These are phyloP conservation scores for Melinopterus prodromus DNA, from an alignment of 2,888 invertebrate species.

Conservation along the genomic window DNA sequence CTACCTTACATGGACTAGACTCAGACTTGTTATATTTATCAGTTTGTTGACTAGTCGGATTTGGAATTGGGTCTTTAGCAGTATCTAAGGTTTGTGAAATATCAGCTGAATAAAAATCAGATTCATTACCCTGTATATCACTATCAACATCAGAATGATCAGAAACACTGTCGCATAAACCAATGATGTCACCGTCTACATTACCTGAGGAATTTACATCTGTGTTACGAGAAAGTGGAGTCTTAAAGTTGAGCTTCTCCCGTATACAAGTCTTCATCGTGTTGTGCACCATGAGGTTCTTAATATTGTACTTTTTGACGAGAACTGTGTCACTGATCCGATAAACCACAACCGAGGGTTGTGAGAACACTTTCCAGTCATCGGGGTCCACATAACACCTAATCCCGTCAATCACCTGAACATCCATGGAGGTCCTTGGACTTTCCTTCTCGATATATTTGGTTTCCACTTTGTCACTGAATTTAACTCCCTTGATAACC, in stretches of 20 bases:
- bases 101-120: neutral
- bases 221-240: neutral
- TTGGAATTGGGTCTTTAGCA: neutral
- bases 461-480: neutral
- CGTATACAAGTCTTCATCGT: conserved; percentile 31
- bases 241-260: conserved; percentile 23
- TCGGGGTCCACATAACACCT: conserved; percentile 31
- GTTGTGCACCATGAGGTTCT: conserved; percentile 24
- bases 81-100: neutral
- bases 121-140: neutral
- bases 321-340: neutral
- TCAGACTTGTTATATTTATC: neutral
- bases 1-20: neutral
- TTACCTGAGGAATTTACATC: conserved; percentile 19
- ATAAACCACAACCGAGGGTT: neutral
- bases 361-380: conserved; percentile 25
- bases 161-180: neutral
- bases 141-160: conserved; percentile 4
- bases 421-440: neutral
- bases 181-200: neutral
- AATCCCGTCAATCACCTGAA: conserved; percentile 26
- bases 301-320: conserved; percentile 6
- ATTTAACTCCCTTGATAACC: neutral
- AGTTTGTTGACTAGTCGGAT: neutral
- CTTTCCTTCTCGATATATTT: neutral